phyloP scores from a whole-genome alignment of 2,888 invertebrate genomes.

The Molanna angustata region DNA sequence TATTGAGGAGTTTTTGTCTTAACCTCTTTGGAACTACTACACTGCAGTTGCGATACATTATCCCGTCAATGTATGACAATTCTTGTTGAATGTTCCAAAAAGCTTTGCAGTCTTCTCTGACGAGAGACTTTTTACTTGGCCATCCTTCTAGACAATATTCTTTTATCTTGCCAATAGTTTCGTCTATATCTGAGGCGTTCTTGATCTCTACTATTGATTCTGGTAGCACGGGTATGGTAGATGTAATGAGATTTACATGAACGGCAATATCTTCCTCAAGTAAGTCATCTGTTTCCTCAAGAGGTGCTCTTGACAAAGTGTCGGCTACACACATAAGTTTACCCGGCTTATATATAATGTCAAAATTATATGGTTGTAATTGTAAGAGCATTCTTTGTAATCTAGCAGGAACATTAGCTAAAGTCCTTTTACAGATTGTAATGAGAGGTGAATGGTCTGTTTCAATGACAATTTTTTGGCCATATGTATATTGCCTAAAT shows the following conservation, averaged over 20 bases:
- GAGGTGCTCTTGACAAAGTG: slow-evolving; percentile 4
- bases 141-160: neutral
- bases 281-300: slow-evolving; percentile 1
- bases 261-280: slow-evolving; percentile 4
- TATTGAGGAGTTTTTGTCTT: slow-evolving; percentile 3
- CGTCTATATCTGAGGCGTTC: neutral
- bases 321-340: neutral
- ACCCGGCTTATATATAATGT: slow-evolving; percentile 1
- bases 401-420: slow-evolving; percentile 2
- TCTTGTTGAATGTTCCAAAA: slow-evolving; percentile 4
- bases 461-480: slow-evolving; percentile 1
- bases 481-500: slow-evolving; percentile 5
- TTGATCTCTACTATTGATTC: slow-evolving; percentile 3
- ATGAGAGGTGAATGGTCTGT: slow-evolving; percentile 3
- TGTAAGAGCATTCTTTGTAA: slow-evolving; percentile 1
- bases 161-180: neutral
- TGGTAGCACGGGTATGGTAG: slow-evolving; percentile 1
- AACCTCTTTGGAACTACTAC: slow-evolving; percentile 1
- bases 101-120: neutral
- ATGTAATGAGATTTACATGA: slow-evolving; percentile 1
- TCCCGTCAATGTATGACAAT: slow-evolving; percentile 1
- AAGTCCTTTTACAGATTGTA: neutral
- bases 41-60: neutral
- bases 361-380: slow-evolving; percentile 2
- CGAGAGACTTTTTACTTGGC: slow-evolving; percentile 3